A percentile compares a stretch with the other conserved stretches of the same genome.
phyloP scores from a whole-genome alignment of 2,113 vertebrate genomes.

The Aspiorhynchus laticeps region DNA sequence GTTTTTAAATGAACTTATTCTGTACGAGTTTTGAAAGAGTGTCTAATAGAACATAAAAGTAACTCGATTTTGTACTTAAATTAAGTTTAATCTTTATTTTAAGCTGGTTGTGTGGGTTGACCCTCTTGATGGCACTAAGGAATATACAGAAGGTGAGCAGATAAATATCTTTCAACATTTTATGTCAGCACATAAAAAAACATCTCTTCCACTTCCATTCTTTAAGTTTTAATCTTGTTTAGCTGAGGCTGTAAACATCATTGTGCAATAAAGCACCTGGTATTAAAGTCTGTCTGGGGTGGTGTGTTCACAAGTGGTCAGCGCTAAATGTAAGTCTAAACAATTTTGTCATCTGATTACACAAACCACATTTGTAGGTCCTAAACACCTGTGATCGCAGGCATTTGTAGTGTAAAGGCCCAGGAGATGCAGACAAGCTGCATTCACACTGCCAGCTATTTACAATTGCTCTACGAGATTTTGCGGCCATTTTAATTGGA shows the following conservation, averaged over 20 bases:
- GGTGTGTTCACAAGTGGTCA: too few relatives aligned
- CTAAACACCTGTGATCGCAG: too few relatives aligned
- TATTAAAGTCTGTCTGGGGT: too few relatives aligned
- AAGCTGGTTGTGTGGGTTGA: constrained; percentile 96
- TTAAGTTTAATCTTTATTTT: constrained; percentile 48
- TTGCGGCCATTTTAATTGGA: background rate
- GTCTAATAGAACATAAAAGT: background rate
- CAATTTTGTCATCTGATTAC: too few relatives aligned
- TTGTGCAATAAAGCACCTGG: background rate
- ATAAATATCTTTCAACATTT: constrained; percentile 1
- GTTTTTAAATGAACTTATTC: background rate
- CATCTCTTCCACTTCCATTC: background rate
- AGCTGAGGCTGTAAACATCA: background rate
- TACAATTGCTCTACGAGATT: background rate
- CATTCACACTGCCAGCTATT: background rate
- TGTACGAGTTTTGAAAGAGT: background rate
- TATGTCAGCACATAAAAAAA: too few relatives aligned
- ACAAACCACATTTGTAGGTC: too few relatives aligned
- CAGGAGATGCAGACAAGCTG: too few relatives aligned
- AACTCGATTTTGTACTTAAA: background rate
- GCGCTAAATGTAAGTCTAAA: too few relatives aligned
- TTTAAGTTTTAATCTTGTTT: background rate
- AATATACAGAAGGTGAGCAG: constrained; percentile 93
- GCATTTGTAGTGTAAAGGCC: too few relatives aligned
- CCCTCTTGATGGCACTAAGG: constrained; percentile 96